These are phyloP conservation scores for Phrynocephalus versicolor DNA, from an alignment of 2,113 vertebrate species.

Conservation along the genomic window DNA sequence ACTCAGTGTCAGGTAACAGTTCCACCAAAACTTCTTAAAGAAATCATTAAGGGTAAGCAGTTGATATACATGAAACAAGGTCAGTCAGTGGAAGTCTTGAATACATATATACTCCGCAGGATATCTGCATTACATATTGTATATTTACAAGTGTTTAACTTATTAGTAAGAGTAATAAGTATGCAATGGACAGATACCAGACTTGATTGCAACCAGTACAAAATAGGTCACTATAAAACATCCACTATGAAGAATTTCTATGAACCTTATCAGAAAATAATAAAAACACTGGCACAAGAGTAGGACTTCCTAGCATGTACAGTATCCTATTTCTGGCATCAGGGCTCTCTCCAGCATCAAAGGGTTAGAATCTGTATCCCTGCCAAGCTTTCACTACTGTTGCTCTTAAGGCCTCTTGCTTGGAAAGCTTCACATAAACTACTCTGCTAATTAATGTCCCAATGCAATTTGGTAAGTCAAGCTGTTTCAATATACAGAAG, in stretches of 20 bases:
- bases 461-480: not conserved
- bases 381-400: conserved; percentile 13
- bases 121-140: not conserved
- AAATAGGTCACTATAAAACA: conserved; percentile 13
- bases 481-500: not conserved
- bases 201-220: not conserved
- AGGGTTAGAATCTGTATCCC: conserved; percentile 27
- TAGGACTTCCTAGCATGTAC: conserved; percentile 25
- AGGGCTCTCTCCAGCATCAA: conserved; percentile 23
- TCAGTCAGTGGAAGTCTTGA: not conserved
- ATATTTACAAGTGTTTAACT: not conserved
- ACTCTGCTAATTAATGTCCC: conserved; percentile 31
- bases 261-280: conserved; percentile 9
- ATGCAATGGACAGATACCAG: not conserved
- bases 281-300: conserved; percentile 9
- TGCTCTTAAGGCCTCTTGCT: conserved; percentile 26
- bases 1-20: not conserved
- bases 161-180: not conserved
- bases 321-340: conserved; percentile 14
- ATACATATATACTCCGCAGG: not conserved
- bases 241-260: not conserved
- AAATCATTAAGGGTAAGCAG: not conserved
- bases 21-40: not conserved
- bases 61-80: not conserved
- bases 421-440: conserved; percentile 29